A percentile compares a stretch with the other conserved stretches of the same genome.
Evolutionary conservation across 1,140 invertebrate genomes (phyloP).

Genomic region (Hermetia illucens): DNA sequence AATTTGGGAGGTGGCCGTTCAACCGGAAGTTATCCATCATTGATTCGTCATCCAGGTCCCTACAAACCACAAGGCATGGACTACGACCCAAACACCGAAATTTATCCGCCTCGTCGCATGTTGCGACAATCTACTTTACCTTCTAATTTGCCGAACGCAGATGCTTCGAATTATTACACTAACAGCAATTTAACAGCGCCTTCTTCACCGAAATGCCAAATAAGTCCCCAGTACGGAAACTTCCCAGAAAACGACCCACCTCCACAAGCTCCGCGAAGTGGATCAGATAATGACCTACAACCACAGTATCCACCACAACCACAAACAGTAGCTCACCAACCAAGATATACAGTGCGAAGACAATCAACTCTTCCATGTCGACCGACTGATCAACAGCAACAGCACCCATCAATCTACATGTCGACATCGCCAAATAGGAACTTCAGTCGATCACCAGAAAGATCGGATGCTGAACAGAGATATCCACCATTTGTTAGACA

Average conservation of each 20-base stretch:
- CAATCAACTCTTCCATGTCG: constrained; percentile 28
- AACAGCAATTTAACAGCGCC: constrained; percentile 26
- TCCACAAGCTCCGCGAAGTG: constrained; percentile 12
- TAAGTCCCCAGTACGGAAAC: constrained; percentile 26
- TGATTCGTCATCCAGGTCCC: constrained; percentile 17
- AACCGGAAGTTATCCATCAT: constrained; percentile 23
- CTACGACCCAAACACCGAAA: constrained; percentile 3
- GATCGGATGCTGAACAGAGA: constrained; percentile 12
- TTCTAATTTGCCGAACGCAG: constrained; percentile 11
- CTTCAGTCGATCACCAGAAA: constrained; percentile 28
- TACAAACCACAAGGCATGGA: constrained; percentile 10
- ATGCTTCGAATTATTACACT: constrained; percentile 21
- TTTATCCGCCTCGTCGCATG: constrained; percentile 16
- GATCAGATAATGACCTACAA: not conserved
- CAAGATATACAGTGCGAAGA: constrained; percentile 18
- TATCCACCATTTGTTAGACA: constrained; percentile 29
- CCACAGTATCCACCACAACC: constrained; percentile 13
- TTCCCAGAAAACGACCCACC: constrained; percentile 23
- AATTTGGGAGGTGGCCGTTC: constrained; percentile 23
- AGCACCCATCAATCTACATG: constrained; percentile 16
- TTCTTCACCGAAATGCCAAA: constrained; percentile 26
- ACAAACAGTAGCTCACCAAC: constrained; percentile 13
- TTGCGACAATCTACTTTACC: constrained; percentile 28
- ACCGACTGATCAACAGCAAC: constrained; percentile 15
- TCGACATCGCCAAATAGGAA: constrained; percentile 28